Percentiles rank a stretch among this genome's conserved stretches.
These are phyloP conservation scores for Anguilla obscura DNA, from an alignment of 2,797 vertebrate genomes.

Conservation along the genomic window DNA sequence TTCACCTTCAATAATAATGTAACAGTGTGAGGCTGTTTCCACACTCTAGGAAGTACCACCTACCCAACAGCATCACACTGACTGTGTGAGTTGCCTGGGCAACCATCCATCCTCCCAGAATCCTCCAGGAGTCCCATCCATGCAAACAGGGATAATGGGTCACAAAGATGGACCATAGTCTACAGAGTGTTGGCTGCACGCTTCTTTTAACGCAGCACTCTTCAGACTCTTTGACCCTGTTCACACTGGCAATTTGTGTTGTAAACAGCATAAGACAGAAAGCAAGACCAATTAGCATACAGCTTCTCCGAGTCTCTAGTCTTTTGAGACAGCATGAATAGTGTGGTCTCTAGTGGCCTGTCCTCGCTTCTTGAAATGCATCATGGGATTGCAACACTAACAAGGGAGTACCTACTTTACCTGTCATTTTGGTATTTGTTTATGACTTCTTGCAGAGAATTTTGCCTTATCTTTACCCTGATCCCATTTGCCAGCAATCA, in stretches of 20 bases:
- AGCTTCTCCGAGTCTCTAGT: neutral
- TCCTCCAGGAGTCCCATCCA: neutral
- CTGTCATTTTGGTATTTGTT: neutral
- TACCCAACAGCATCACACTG: neutral
- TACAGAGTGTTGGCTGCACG: neutral
- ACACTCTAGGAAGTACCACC: neutral
- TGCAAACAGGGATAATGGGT: neutral
- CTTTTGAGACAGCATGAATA: neutral
- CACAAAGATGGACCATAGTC: neutral
- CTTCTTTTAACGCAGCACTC: neutral
- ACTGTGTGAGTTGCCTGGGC: neutral
- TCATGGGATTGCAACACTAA: neutral
- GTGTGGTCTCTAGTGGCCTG: neutral
- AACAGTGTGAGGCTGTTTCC: neutral
- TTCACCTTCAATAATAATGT: constrained; percentile 5
- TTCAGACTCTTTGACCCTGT: neutral
- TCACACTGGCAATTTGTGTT: neutral
- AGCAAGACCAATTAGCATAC: neutral
- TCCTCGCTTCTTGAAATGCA: neutral
- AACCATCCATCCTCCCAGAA: neutral
- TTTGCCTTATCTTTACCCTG: neutral
- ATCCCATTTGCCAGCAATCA: neutral
- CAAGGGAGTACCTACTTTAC: neutral
- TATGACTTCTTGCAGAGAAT: neutral
- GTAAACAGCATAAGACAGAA: neutral